Base-by-base conservation (phyloP, 2,888 invertebrate species). In the Pemphredon lugubris region DNA sequence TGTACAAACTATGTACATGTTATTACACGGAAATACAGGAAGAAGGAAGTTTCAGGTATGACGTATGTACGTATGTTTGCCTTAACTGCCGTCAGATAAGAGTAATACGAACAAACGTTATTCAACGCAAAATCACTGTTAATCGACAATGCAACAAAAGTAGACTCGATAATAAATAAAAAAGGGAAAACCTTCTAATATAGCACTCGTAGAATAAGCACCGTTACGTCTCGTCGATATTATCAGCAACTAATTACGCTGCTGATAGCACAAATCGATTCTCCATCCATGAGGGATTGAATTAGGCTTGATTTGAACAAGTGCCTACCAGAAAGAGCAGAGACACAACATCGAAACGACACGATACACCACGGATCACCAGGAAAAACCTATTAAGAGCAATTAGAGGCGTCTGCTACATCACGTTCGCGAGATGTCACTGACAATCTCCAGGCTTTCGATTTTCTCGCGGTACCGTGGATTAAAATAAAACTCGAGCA, bases 321-420 rank as follows among this genome's bases (percentile, higher is more conserved):
- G 26, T n/a, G 26, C 3, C 7, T 26, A 26, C 26, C 26, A 26
- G 26, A n/a, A n/a, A n/a, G n/a, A n/a, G n/a, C n/a, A n/a, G n/a
- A n/a, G n/a, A n/a, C n/a, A n/a, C n/a, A n/a, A n/a, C 64, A 67
- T 63, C 55, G 45, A 58, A 47, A 57, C 44, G 66, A 76, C 51
- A 48, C 54, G 65, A 48, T 58, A 70, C 50, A 51, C 50, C 45
- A 53, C n/a, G 60, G 32, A 37, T 60, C 51, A 47, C 55, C 58
- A 68, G 48, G n/a, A 57, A 74, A 61, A 79, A 71, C 40, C 72
- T 73, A 83, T 75, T 73, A 74, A 71, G 65, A 73, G 66, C 65
- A 78, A 79, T 79, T 79, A 82, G 79, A 84, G 82, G 76, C 85
- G 86, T 87, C 87, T 86, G 86, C 86, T 85, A 83, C 75, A 79